These are phyloP conservation scores for Sparidentex hasta DNA, from an alignment of 2,797 vertebrate genomes.

Conservation along the genomic window DNA sequence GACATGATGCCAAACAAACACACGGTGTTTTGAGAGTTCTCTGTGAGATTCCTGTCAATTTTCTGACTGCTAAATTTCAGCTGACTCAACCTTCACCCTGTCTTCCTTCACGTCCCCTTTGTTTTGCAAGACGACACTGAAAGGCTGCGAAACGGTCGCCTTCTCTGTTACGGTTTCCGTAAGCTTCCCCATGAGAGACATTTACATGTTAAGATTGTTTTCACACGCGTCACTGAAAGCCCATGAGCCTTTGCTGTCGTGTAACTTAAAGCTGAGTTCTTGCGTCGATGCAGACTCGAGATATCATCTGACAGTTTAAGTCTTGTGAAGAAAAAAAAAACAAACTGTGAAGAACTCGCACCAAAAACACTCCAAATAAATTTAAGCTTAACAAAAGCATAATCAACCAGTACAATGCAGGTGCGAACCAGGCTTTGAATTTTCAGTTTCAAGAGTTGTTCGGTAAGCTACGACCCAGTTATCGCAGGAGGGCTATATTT, in stretches of 20 bases:
- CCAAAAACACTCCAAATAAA: neutral
- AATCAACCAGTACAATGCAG: neutral
- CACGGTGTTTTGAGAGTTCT: slow-evolving; percentile 4
- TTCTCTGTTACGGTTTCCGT: neutral
- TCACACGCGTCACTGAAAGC: neutral
- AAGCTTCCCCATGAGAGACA: neutral
- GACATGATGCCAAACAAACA: neutral
- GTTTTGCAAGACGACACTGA: neutral
- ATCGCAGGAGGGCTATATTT: slow-evolving; percentile 64
- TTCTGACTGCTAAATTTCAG: neutral
- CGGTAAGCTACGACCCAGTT: slow-evolving; percentile 59
- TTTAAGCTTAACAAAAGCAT: neutral
- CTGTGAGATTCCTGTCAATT: neutral
- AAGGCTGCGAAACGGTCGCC: neutral
- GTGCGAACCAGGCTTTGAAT: slow-evolving; percentile 23
- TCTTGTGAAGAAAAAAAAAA: too few species aligned
- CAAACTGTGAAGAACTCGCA: neutral
- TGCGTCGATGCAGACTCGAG: neutral
- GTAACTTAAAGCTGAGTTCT: neutral
- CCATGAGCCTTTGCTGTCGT: neutral
- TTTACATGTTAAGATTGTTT: neutral
- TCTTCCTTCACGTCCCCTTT: neutral
- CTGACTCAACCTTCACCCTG: neutral
- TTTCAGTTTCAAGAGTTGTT: slow-evolving; percentile 34
- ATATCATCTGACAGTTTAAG: neutral